Base-by-base conservation (phyloP, 35 echinoderm and acorn worm species). In the Eucidaris tribuloides region DNA sequence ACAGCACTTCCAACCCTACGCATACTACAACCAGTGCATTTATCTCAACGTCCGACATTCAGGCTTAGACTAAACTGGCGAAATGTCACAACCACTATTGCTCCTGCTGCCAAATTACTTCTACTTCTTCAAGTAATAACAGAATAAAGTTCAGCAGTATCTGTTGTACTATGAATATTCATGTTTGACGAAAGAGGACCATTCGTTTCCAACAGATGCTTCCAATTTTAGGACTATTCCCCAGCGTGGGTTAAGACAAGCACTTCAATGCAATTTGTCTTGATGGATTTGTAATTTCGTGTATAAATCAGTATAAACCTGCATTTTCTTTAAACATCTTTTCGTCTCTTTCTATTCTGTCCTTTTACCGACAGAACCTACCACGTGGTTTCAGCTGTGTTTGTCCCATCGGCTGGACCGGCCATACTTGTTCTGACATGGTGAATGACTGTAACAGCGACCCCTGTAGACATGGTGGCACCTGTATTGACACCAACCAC, bases 401-500 rank as follows among this genome's bases (percentile, higher is more conserved):
- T 29, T 91, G 88, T 58, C 48, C 46, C 2, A 54, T 48, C 28
- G 93, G 88, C 4, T 96, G 86, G 60, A 58, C 43, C 24, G 93
- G 93, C 15, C 70, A 79, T 23, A 83, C 63, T 4, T 96, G 93
- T 42, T 79, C 80, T 31, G 63, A 77, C 18, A 80, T 87, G 38
- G 33, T 91, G 7, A 80, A 89, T 36, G 87, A 96, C 76, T 96
- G 93, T 22, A 39, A 58, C 14, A 88, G 84, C 4, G 80, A 71
- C 28, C 93, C 93, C 14, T 96, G 93, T 62, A 77, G 87, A 82
- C 86, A 92, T 52, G 93, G 89, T 25, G 93, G 77, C 27, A 71
- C 54, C 17, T 96, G 93, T 74, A 78, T 88, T 1, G 83, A 89
- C 58, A 43, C 74, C 14, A 42, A 83, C 24, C 62, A 46, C 11